A percentile compares a stretch with the other conserved stretches of the same genome.
Conservation (phyloP, 2,888 invertebrate genomes). For the Neoaliturus tenellus region DNA sequence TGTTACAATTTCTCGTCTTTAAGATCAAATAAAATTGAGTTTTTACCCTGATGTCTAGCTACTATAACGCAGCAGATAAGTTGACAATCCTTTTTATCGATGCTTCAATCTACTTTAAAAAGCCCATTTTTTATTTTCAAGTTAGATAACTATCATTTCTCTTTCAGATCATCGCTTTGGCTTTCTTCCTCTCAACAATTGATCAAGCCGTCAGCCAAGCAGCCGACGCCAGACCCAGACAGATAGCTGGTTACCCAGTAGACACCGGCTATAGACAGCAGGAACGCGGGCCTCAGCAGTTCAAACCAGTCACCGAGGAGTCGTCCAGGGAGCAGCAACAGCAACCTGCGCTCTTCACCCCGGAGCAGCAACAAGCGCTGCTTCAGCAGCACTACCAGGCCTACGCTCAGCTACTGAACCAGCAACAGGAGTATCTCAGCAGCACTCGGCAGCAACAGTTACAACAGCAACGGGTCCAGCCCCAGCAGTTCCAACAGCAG, state of each 20-base stretch:
- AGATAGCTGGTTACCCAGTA: conserved; percentile 24
- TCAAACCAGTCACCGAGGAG: conserved; percentile 9
- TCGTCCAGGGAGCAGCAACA: conserved; percentile 11
- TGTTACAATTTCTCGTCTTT: no score
- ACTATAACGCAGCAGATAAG: no score
- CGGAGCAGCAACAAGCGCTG: conserved; percentile 39
- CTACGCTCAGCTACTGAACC: conserved; percentile 42
- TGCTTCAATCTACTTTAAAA: no score
- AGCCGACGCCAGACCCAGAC: conserved; percentile 5
- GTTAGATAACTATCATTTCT: no score
- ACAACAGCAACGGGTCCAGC: conserved; percentile 43
- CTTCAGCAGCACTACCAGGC: conserved; percentile 43
- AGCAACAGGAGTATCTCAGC: conserved; percentile 32
- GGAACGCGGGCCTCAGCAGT: background rate
- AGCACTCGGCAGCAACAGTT: conserved; percentile 54
- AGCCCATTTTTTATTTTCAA: no score
- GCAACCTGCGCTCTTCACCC: conserved; percentile 9
- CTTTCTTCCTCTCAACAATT: background rate
- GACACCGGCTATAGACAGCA: background rate
- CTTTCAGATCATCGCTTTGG: background rate
- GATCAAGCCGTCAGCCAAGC: background rate
- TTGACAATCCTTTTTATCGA: no score
- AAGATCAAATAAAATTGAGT: no score
- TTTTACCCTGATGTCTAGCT: no score
- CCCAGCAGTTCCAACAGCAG: conserved; percentile 17